Evolutionary conservation across 1,140 invertebrate genomes (phyloP).

Genomic region (Neocloeon triangulifer): DNA sequence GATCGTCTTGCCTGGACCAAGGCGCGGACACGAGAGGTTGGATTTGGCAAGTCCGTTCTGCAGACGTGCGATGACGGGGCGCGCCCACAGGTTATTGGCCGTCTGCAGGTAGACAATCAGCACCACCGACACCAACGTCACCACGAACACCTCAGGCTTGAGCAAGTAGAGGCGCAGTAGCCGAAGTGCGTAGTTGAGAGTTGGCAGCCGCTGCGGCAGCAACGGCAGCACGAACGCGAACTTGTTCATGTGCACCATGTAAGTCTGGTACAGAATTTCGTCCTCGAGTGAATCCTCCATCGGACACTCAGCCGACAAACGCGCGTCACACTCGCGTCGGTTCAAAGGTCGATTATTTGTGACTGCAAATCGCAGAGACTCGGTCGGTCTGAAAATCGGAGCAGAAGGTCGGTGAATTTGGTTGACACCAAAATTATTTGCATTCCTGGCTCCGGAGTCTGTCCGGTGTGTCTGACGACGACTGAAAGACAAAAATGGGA

Average conservation of each 20-base stretch:
- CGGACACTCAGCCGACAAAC: slow-evolving; percentile 11
- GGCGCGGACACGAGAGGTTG: slow-evolving; percentile 29
- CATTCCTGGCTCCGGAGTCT: no score
- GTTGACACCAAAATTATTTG: no score
- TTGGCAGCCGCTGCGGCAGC: slow-evolving; percentile 33
- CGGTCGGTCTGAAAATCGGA: no score
- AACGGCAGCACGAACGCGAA: slow-evolving; percentile 46
- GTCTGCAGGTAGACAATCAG: slow-evolving; percentile 47
- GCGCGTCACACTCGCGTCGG: no score
- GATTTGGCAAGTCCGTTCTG: slow-evolving; percentile 36
- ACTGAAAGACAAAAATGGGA: no score
- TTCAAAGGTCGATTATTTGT: no score
- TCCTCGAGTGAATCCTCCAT: slow-evolving; percentile 82
- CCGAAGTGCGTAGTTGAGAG: slow-evolving; percentile 39
- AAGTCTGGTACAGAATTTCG: slow-evolving; percentile 60
- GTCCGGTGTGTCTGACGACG: no score
- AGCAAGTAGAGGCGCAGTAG: slow-evolving; percentile 45
- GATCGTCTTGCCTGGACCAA: no score
- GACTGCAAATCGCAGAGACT: no score
- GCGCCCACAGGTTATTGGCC: slow-evolving; percentile 54
- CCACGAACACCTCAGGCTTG: slow-evolving; percentile 46
- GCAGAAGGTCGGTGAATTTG: no score
- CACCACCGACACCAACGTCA: slow-evolving; percentile 37
- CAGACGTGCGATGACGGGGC: slow-evolving; percentile 42
- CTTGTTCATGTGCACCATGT: slow-evolving; percentile 56